phyloP scores from a whole-genome alignment of 1,140 invertebrate species.

The Drosophila pectinifera region DNA sequence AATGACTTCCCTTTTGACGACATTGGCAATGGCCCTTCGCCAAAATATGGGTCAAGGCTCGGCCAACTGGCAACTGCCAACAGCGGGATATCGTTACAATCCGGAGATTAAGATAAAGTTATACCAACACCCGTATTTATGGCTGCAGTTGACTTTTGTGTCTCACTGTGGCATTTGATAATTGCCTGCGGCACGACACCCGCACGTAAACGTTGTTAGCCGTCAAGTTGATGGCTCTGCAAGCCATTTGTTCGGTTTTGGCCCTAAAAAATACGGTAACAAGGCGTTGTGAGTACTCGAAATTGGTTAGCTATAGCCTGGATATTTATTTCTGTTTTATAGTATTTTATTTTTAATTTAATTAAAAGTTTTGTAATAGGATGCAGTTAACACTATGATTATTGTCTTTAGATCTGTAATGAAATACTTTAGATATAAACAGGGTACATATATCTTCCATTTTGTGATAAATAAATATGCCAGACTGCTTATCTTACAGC shows the following conservation, averaged over 20 bases:
- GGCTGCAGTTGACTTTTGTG: constrained; percentile 39
- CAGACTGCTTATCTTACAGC: too few relatives aligned
- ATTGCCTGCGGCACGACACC: constrained; percentile 46
- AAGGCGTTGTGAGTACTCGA: neutral
- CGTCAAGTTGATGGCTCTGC: constrained; percentile 23
- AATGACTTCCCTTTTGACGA: constrained; percentile 53
- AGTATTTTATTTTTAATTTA: neutral
- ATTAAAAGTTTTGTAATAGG: too few relatives aligned
- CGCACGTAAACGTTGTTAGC: constrained; percentile 28
- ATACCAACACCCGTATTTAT: constrained; percentile 38
- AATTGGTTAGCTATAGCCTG: neutral
- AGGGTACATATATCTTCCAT: too few relatives aligned
- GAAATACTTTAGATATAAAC: too few relatives aligned
- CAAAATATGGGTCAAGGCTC: constrained; percentile 38
- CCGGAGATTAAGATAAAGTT: constrained; percentile 40
- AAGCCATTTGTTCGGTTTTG: constrained; percentile 5
- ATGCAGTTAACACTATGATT: too few relatives aligned
- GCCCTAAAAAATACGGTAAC: constrained; percentile 9
- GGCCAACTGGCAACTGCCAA: neutral
- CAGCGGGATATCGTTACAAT: constrained; percentile 18
- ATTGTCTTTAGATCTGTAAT: too few relatives aligned
- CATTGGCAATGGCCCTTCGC: constrained; percentile 25
- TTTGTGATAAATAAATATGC: too few relatives aligned
- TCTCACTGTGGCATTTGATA: constrained; percentile 47
- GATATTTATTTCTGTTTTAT: neutral